phyloP scores from a whole-genome alignment of 2,888 invertebrate species.

The Synanthedon andrenaeformis region DNA sequence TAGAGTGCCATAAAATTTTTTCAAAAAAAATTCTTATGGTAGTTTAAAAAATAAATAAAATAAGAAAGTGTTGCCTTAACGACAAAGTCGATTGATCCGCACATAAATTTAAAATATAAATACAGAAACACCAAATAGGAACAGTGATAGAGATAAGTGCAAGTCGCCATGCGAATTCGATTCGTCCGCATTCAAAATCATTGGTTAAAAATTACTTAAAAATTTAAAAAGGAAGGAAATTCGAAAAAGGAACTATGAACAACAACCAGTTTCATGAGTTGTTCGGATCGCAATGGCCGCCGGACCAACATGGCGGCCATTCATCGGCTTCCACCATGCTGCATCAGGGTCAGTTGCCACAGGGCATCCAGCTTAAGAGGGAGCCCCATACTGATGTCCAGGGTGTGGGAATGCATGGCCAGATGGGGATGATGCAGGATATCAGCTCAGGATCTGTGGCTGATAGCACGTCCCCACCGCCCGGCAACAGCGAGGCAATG shows the following conservation, averaged over 20 bases:
- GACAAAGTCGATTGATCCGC: slow-evolving; percentile 46
- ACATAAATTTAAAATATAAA: slow-evolving; percentile 12
- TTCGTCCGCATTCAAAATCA: slow-evolving; percentile 34
- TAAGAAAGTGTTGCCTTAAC: slow-evolving; percentile 49
- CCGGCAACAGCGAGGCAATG: slow-evolving; percentile 57
- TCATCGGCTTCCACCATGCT: slow-evolving; percentile 60
- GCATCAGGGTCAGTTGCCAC: slow-evolving; percentile 42
- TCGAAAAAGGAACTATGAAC: slow-evolving; percentile 40
- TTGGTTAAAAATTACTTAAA: slow-evolving; percentile 50
- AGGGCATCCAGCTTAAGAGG: slow-evolving; percentile 47
- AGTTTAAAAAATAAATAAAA: slow-evolving; percentile 13
- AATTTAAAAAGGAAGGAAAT: slow-evolving; percentile 12
- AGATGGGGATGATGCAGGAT: slow-evolving; percentile 47
- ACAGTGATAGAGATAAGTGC: slow-evolving; percentile 43
- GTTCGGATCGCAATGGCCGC: slow-evolving; percentile 67
- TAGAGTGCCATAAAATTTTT: slow-evolving; percentile 52
- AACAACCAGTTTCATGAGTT: slow-evolving; percentile 62
- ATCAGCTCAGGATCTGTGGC: slow-evolving; percentile 53
- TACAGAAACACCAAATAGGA: slow-evolving; percentile 16
- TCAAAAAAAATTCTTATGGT: slow-evolving; percentile 47
- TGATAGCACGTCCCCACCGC: slow-evolving; percentile 73
- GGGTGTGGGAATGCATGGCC: slow-evolving; percentile 38
- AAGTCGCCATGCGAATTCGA: slow-evolving; percentile 55
- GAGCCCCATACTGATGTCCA: slow-evolving; percentile 48
- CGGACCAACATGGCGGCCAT: slow-evolving; percentile 60